Conservation (phyloP, 2,113 vertebrate genomes). For the Perca flavescens region DNA sequence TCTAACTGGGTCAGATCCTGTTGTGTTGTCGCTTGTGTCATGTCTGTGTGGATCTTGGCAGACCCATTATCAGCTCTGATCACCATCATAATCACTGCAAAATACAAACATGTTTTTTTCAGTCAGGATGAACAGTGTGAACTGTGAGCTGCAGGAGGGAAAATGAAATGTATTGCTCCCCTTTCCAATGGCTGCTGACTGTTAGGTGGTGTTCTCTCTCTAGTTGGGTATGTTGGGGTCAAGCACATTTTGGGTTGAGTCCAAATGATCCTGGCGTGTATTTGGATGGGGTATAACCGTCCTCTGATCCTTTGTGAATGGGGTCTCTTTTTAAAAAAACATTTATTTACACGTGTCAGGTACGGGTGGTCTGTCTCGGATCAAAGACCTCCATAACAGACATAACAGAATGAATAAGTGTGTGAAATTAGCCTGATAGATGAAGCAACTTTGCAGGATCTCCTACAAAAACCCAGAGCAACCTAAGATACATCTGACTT, state of each 20-base stretch:
- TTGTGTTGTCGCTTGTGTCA: background rate
- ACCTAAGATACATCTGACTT: conserved; percentile 25
- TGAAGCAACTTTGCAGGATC: conserved; percentile 7
- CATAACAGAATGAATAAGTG: background rate
- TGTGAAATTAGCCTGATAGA: background rate
- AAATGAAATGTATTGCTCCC: background rate
- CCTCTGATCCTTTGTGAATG: background rate
- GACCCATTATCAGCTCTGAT: background rate
- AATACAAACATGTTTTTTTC: background rate
- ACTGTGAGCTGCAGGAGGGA: background rate
- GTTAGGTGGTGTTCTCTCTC: background rate
- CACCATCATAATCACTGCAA: background rate
- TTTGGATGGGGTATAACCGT: background rate
- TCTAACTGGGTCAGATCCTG: background rate
- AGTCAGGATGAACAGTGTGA: background rate
- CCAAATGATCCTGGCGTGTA: background rate
- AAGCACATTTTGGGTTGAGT: background rate
- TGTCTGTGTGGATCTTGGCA: background rate
- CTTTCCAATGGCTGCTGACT: background rate
- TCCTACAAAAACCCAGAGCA: background rate
- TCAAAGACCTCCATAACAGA: background rate
- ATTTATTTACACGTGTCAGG: background rate
- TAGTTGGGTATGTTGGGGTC: background rate
- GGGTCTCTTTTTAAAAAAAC: background rate
- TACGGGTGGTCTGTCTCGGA: background rate